A percentile compares a stretch with the other conserved stretches of the same genome.
Evolutionary conservation across 2,888 invertebrate species (phyloP).

Genomic region (Druceiella hillmani): DNA sequence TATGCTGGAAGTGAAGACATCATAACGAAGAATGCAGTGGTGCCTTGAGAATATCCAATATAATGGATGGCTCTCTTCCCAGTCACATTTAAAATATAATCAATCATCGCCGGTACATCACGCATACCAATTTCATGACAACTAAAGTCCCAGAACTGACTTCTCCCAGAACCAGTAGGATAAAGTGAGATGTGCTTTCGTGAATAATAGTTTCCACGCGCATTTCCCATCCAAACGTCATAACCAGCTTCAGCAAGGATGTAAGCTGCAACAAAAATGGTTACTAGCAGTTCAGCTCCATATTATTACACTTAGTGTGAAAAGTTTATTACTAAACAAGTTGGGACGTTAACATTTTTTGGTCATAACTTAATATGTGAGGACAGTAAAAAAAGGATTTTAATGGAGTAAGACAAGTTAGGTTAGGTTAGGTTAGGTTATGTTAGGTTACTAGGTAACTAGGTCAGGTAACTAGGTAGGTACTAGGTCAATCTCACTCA

Average conservation of each 20-base stretch:
- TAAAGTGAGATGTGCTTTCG: slow-evolving; percentile 34
- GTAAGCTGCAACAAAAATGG: no score
- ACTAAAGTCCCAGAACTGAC: slow-evolving; percentile 55
- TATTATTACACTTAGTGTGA: no score
- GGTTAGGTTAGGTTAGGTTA: no score
- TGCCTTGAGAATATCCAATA: slow-evolving; percentile 65
- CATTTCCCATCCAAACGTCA: slow-evolving; percentile 41
- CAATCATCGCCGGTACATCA: slow-evolving; percentile 63
- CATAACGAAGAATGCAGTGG: slow-evolving; percentile 40
- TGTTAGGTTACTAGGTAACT: no score
- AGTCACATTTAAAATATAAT: slow-evolving; percentile 49
- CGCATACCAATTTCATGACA: slow-evolving; percentile 65
- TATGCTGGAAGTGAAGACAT: slow-evolving; percentile 17
- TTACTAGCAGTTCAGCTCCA: no score
- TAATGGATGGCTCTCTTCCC: slow-evolving; percentile 48
- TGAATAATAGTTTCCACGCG: slow-evolving; percentile 37
- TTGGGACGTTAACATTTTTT: no score
- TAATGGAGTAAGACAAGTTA: no score
- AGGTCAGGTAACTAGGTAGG: no score
- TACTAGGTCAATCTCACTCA: no score
- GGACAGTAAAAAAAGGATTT: no score
- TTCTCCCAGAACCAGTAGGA: slow-evolving; percentile 24
- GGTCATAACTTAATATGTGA: no score
- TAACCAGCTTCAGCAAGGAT: slow-evolving; percentile 36
- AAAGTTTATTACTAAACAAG: no score